Percentiles rank a stretch among this genome's conserved stretches.
Evolutionary conservation across 2,113 vertebrate genomes (phyloP).

Genomic region (Mellivora capensis): DNA sequence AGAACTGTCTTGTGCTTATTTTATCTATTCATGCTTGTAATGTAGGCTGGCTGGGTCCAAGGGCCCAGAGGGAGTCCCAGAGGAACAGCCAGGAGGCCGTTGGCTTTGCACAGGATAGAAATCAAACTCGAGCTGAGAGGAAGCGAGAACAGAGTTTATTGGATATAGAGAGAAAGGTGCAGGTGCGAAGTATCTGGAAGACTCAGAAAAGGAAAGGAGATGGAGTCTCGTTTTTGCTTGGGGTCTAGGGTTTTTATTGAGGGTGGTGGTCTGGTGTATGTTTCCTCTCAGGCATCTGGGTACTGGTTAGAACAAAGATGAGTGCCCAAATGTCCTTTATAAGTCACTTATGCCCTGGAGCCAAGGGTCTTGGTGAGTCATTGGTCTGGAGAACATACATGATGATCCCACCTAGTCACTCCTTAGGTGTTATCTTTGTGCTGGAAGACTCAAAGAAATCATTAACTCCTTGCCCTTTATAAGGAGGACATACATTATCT

Average conservation of each 20-base stretch:
- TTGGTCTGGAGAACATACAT: not conserved
- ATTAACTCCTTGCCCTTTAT: not conserved
- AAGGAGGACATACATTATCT: not conserved
- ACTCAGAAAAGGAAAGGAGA: not conserved
- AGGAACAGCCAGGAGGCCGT: not conserved
- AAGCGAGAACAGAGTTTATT: not conserved
- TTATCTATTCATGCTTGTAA: not conserved
- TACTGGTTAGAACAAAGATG: not conserved
- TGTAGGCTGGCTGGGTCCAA: not conserved
- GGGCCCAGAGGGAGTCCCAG: not conserved
- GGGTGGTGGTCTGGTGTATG: not conserved
- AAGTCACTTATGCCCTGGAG: not conserved
- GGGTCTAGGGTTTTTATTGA: not conserved
- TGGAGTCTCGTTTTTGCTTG: not conserved
- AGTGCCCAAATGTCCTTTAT: not conserved
- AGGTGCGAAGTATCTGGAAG: not conserved
- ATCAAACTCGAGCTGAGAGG: not conserved
- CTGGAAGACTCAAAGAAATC: not conserved
- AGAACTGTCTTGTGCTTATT: not conserved
- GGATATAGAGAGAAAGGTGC: not conserved
- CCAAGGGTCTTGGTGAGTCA: not conserved
- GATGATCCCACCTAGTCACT: not conserved
- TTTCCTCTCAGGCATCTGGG: not conserved
- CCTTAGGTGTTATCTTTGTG: not conserved
- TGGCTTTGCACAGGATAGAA: not conserved